Evolutionary conservation across 2,113 vertebrate species (phyloP).

Genomic region (Diadophis punctatus): DNA sequence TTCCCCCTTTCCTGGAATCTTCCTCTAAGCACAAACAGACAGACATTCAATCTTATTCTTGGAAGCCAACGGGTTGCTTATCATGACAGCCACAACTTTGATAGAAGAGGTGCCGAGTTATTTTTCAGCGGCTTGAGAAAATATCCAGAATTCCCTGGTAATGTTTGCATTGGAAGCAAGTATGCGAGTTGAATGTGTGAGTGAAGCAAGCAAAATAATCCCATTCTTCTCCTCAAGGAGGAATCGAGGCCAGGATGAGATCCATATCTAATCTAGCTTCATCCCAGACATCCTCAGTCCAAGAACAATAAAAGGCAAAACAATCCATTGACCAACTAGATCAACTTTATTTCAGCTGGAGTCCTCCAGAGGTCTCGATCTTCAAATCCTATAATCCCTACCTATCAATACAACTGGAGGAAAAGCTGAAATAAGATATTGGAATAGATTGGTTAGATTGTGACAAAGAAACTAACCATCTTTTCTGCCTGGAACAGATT

Average conservation of each 20-base stretch:
- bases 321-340: not conserved
- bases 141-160: slow-evolving; percentile 56
- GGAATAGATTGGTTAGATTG: not conserved
- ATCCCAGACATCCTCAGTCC: not conserved
- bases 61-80: slow-evolving; percentile 34
- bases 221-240: not conserved
- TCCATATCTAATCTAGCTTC: not conserved
- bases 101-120: slow-evolving; percentile 44
- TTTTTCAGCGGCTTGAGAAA: slow-evolving; percentile 65
- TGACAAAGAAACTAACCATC: not conserved
- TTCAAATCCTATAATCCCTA: not conserved
- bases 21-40: not conserved
- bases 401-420: not conserved
- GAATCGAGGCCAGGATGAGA: not conserved
- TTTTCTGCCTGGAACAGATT: not conserved
- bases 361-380: not conserved
- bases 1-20: not conserved
- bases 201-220: slow-evolving; percentile 50
- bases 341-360: not conserved
- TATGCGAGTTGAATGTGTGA: slow-evolving; percentile 36
- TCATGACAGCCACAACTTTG: slow-evolving; percentile 35
- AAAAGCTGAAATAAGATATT: not conserved
- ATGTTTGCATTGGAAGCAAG: slow-evolving; percentile 62
- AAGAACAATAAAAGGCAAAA: not conserved
- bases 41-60: slow-evolving; percentile 28